Percentiles rank a stretch among this genome's conserved stretches.
phyloP scores from a whole-genome alignment of 2,888 invertebrate genomes.

The Dione vanillae region DNA sequence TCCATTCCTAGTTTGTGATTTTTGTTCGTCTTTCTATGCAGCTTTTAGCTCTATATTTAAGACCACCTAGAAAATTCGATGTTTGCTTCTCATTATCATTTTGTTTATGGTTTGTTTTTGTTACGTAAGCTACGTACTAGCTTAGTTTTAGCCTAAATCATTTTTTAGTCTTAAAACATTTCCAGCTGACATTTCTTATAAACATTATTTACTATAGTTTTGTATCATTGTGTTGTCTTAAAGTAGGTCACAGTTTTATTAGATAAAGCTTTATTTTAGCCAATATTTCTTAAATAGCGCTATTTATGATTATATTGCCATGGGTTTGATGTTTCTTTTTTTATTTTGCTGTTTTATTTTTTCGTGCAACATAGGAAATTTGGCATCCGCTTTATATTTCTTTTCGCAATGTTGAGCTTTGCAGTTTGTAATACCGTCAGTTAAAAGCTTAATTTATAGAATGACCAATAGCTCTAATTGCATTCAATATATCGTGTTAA shows the following conservation, averaged over 20 bases:
- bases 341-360: background rate
- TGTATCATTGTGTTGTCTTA: background rate
- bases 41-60: background rate
- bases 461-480: too few species aligned
- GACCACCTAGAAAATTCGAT: too few species aligned
- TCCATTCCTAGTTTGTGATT: conserved; percentile 18
- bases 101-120: background rate
- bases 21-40: background rate
- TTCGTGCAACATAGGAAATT: background rate
- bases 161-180: background rate
- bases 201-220: background rate
- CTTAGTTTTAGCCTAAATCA: background rate
- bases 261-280: background rate
- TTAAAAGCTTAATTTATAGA: too few species aligned
- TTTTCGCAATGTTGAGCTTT: background rate
- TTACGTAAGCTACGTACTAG: background rate
- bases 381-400: background rate
- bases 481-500: too few species aligned
- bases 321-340: background rate
- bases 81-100: background rate
- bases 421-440: too few species aligned
- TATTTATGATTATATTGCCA: background rate
- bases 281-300: background rate
- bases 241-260: background rate
- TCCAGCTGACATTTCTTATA: background rate